A percentile compares a stretch with the other conserved stretches of the same genome.
phyloP scores from a whole-genome alignment of 92 coral and sea anemone species.

The Bergia sp. region DNA sequence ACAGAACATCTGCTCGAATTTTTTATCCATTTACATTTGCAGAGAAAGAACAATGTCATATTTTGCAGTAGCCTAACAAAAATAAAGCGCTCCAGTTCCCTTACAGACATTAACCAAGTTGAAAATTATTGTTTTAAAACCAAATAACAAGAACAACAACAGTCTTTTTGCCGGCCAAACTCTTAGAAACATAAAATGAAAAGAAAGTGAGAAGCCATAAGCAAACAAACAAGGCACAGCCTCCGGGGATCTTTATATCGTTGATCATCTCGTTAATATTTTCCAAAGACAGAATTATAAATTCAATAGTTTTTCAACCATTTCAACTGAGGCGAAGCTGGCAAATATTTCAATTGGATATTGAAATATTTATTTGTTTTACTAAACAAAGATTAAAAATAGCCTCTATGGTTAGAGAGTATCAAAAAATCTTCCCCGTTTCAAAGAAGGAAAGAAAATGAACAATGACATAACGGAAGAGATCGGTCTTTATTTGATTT shows the following conservation, averaged over 20 bases:
- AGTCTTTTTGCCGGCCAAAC: not conserved
- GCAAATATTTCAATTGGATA: not conserved
- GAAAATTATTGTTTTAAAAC: not conserved
- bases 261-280: not conserved
- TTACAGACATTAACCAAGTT: not conserved
- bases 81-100: not conserved
- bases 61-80: not conserved
- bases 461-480: no score
- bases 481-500: not conserved
- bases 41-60: not conserved
- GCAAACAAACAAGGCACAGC: not conserved
- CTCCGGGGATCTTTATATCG: not conserved
- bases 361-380: not conserved
- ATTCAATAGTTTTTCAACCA: slow-evolving; percentile 19
- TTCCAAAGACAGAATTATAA: not conserved
- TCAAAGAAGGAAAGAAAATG: not conserved
- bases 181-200: not conserved
- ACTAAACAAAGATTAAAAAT: no score
- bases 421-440: no score
- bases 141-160: not conserved
- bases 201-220: no score
- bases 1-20: not conserved
- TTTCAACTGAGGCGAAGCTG: not conserved
- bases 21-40: not conserved
- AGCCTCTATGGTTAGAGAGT: no score